Evolutionary conservation across 2,797 vertebrate species (phyloP).

Genomic region (Eutrigla gurnardus): DNA sequence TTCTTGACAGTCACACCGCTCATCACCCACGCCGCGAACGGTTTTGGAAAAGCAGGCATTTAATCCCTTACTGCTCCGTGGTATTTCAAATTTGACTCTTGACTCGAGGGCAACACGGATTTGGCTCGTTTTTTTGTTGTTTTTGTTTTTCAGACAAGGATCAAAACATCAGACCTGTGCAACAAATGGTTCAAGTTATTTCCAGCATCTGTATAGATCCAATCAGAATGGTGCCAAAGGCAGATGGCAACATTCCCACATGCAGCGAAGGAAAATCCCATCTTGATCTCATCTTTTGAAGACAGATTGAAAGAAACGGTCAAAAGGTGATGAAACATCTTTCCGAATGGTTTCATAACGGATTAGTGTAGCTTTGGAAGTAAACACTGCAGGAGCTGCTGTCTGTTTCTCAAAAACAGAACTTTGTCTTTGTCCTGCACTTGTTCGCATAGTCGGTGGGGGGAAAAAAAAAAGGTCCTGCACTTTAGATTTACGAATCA

Average conservation of each 20-base stretch:
- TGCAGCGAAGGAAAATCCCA: constrained; percentile 44
- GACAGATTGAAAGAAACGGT: constrained; percentile 46
- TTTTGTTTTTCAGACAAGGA: constrained; percentile 6
- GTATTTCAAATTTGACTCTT: constrained; percentile 43
- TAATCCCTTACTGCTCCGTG: constrained; percentile 53
- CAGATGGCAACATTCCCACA: constrained; percentile 49
- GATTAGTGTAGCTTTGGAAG: neutral
- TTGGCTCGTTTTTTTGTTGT: constrained; percentile 43
- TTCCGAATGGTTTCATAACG: neutral
- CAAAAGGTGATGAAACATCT: constrained; percentile 39
- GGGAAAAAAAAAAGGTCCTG: constrained; percentile 7
- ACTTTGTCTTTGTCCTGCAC: neutral
- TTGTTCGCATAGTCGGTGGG: constrained; percentile 1
- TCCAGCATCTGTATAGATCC: constrained; percentile 55
- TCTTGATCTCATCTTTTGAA: constrained; percentile 41
- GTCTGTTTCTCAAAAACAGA: neutral
- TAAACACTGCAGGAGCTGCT: neutral
- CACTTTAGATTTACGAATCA: constrained; percentile 50
- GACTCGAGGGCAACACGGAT: constrained; percentile 59
- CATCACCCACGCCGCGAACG: constrained; percentile 43
- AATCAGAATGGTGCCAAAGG: constrained; percentile 40
- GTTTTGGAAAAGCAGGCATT: constrained; percentile 46
- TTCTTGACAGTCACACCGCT: constrained; percentile 42
- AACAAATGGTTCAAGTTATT: constrained; percentile 58
- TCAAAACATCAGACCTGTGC: constrained; percentile 55